Evolutionary conservation across 2,797 vertebrate species (phyloP).

Genomic region (Helarctos malayanus): DNA sequence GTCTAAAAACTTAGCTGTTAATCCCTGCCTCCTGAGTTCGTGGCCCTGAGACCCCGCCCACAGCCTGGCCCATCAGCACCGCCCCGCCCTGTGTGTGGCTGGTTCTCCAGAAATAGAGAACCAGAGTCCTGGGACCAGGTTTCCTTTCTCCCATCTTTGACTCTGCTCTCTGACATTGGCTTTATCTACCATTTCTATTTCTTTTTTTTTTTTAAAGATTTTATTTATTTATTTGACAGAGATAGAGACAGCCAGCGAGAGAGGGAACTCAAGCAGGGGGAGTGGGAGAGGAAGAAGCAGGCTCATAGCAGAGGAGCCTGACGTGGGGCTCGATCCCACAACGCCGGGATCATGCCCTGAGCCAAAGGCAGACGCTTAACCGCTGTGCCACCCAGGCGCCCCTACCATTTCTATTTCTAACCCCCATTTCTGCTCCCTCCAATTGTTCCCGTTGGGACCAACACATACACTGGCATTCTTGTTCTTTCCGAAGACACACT

Average conservation of each 20-base stretch:
- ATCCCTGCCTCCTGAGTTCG: neutral
- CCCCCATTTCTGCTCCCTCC: neutral
- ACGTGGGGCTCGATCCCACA: too few relatives aligned
- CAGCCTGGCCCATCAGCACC: neutral
- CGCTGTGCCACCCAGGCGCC: too few relatives aligned
- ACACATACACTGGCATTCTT: neutral
- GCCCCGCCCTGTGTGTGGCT: accelerated
- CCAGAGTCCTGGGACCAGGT: neutral
- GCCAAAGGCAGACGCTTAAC: too few relatives aligned
- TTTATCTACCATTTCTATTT: neutral
- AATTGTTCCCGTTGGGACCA: neutral
- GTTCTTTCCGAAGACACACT: neutral
- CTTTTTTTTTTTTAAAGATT: neutral
- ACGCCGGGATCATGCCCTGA: too few relatives aligned
- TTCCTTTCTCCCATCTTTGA: neutral
- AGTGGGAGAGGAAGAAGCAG: too few relatives aligned
- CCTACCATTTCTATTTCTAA: neutral
- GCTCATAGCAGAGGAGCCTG: too few relatives aligned
- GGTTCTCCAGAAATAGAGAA: neutral
- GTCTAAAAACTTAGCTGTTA: neutral
- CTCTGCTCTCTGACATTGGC: neutral
- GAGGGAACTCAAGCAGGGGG: too few relatives aligned
- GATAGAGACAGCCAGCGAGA: too few relatives aligned
- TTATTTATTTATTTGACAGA: too few relatives aligned
- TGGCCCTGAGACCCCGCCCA: neutral